Evolutionary conservation across 2,113 vertebrate genomes (phyloP), one percentile per base, ranked within the genome.

Genomic region (Pelmatolapia mariae): DNA sequence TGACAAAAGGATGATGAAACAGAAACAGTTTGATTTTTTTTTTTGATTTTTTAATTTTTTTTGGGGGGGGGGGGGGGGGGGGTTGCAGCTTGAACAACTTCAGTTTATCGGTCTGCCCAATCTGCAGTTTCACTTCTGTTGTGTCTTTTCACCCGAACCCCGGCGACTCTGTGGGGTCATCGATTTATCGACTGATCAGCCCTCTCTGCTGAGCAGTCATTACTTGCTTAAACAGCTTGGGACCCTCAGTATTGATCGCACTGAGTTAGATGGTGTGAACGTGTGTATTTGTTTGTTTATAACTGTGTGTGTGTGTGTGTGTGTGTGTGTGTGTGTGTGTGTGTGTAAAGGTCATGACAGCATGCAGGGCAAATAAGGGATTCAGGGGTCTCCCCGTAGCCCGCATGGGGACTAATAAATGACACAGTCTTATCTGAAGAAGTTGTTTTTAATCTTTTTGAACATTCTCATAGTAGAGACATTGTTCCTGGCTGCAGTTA

Each of bases 191-290:
- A 92, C 86, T 24, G 54, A 93, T 89, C 47, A 4, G 53, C 53
- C 8, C 54, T 85, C 91, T 93, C 83, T 93, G 93, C 93, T 93
- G 93, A 93, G 68, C 45, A 81, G 47, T 93, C 91, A 80, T 22
- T 92, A 61, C n/a, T 79, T 59, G 8, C 45, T n/a, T 16, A 83
- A 85, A 81, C 83, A 50, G 89, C 95, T 57, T 10, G 88, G 87
- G 90, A 88, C 71, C 3, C 22, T 79, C 3, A 3, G 54, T 86
- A 89, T 93, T 68, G 91, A 90, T 95, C 81, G 31, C 26, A 43
- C 66, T 31, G 56, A 38, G 40, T 8, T 3, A 1, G 38, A 57
- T 86, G 78, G 43, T 84, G 82, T 84, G 16, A 36, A 38, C 38
- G 52, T 6, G 52, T 80, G 36, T 59, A 81, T 88, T 19, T 86